Conservation (phyloP, 2,113 vertebrate genomes). For the Willisornis vidua region DNA sequence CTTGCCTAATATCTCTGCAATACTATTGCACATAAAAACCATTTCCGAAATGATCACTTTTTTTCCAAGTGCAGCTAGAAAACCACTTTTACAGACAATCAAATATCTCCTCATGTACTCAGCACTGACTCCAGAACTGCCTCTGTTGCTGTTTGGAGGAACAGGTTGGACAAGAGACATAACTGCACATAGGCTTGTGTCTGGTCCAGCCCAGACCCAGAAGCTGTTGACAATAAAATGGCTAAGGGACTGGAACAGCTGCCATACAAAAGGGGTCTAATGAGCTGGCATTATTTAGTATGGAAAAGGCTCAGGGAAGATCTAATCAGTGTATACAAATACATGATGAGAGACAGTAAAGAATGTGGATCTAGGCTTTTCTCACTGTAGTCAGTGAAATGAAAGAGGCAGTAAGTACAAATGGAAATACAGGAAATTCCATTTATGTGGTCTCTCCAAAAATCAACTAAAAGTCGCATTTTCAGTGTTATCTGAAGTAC, state of each 20-base stretch:
- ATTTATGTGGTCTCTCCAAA: neutral
- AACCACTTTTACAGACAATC: neutral
- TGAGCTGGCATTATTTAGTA: neutral
- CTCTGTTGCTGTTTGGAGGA: neutral
- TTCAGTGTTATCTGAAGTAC: neutral
- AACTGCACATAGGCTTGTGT: accelerated
- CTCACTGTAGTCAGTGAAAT: neutral
- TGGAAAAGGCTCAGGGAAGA: neutral
- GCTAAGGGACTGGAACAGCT: neutral
- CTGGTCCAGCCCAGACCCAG: neutral
- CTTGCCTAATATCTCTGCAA: neutral
- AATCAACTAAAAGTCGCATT: neutral
- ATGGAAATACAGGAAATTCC: neutral
- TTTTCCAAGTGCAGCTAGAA: neutral
- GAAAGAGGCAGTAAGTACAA: neutral
- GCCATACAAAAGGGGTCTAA: neutral
- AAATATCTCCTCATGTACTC: neutral
- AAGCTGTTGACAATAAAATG: neutral
- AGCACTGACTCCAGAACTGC: neutral
- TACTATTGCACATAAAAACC: neutral
- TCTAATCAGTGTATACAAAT: neutral
- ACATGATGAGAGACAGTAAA: neutral
- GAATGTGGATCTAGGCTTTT: neutral
- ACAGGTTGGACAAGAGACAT: neutral
- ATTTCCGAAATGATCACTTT: neutral